Percentiles rank a stretch among this genome's conserved stretches.
phyloP scores from a whole-genome alignment of 2,113 vertebrate species.

The Promerops cafer region DNA sequence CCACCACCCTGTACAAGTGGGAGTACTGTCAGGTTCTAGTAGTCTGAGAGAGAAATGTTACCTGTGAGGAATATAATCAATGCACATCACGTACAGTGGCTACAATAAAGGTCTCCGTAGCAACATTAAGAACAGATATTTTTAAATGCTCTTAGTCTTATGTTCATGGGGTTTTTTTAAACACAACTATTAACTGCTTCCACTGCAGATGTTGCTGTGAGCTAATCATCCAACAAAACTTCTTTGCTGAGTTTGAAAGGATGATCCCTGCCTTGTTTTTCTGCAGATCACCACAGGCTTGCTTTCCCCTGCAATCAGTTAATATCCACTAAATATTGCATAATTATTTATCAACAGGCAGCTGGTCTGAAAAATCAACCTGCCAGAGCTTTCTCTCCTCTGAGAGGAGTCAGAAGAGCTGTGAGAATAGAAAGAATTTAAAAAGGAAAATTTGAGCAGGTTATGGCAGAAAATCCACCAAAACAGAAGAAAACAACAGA shows the following conservation, averaged over 20 bases:
- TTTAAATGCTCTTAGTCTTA: constrained; percentile 22
- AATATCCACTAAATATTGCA: neutral
- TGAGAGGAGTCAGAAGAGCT: neutral
- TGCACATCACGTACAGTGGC: neutral
- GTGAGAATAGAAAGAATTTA: neutral
- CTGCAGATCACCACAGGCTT: neutral
- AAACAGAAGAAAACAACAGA: neutral
- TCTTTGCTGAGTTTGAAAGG: neutral
- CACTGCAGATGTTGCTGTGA: neutral
- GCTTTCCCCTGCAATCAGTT: neutral
- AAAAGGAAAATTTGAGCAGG: neutral
- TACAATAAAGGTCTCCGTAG: constrained; percentile 31
- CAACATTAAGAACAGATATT: constrained; percentile 51
- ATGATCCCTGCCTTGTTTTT: neutral
- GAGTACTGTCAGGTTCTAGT: neutral
- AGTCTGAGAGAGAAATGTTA: neutral
- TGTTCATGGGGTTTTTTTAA: neutral
- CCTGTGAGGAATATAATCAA: neutral
- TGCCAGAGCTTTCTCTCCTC: neutral
- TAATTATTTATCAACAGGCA: neutral
- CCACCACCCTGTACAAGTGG: neutral
- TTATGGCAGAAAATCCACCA: neutral
- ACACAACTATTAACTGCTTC: neutral
- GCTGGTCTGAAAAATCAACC: neutral
- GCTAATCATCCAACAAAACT: neutral